Base-by-base conservation (phyloP, 2,888 invertebrate genomes). In the Ptilodon capucinus region DNA sequence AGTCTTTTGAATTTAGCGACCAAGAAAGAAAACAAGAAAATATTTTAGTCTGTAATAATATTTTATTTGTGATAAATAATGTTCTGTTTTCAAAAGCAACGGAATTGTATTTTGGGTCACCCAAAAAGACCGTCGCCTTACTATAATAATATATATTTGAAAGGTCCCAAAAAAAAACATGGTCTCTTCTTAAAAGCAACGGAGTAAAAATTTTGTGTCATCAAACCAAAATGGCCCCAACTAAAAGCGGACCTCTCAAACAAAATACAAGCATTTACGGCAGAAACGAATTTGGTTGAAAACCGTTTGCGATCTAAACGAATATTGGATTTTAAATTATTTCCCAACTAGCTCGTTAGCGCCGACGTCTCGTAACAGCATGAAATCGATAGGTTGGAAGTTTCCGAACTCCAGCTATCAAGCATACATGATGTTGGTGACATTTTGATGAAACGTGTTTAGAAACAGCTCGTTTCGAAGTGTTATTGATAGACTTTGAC, bases 281-380 rank as follows among this genome's bases (percentile, higher is more conserved):
- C 17, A 11, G 35, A 8, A 35, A 9, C 17, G 17, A 17, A 11
- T 38, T n/a, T 19, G 1, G 46, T 43, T 21, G 47, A 51, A 55
- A 60, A 54, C 47, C 49, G 45, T 43, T 51, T 17, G 19, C 30
- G 42, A 34, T 46, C 46, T 53, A 47, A 64, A 66, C 56, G 67
- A 64, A 61, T 56, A 57, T 62, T 60, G 60, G 58, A 50, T 62
- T 64, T 62, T 54, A 67, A 60, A 67, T 65, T 67, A 68, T 63
- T 67, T 58, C 44, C 50, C 52, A 55, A 54, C 60, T 54, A 56
- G 59, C 57, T 65, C 40, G 60, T 68, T 68, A 60, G 44, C 53
- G 19, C 19, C 57, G 56, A 59, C 55, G 51, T 56, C n/a, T n/a
- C 50, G 55, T 52, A 56, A 52, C 51, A 51, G 51, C 55, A 45